Evolutionary conservation across 2,797 vertebrate species (phyloP).

Genomic region (Staurois parvus): DNA sequence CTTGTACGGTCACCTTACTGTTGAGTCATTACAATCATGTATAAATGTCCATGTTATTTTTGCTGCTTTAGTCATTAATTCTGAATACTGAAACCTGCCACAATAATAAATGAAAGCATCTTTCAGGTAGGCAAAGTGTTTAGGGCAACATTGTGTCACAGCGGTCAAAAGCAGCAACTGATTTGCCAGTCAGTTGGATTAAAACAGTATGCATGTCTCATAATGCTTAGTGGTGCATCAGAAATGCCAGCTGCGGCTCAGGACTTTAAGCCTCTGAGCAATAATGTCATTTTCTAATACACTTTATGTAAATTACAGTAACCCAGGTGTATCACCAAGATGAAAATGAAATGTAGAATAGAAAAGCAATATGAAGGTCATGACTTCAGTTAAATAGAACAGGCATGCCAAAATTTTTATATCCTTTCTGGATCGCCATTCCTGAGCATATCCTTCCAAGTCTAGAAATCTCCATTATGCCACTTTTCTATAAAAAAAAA

Average conservation of each 20-base stretch:
- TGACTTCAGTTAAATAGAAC: background rate
- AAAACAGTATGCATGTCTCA: constrained; percentile 15
- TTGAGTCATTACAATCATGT: background rate
- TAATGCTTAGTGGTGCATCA: constrained; percentile 55
- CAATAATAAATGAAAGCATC: background rate
- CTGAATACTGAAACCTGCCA: background rate
- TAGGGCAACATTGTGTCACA: constrained; percentile 2
- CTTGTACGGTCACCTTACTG: no score
- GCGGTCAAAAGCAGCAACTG: background rate
- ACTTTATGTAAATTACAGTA: background rate
- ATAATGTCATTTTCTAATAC: constrained; percentile 19
- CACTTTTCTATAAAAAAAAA: background rate
- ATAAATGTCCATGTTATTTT: background rate
- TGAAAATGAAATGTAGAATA: background rate
- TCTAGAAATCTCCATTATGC: background rate
- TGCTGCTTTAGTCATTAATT: background rate
- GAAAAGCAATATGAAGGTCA: background rate
- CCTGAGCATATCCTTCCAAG: background rate
- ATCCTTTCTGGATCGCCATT: background rate
- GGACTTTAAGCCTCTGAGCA: constrained; percentile 34
- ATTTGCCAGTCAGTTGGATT: constrained; percentile 34
- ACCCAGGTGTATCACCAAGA: constrained; percentile 30
- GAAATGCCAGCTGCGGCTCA: constrained; percentile 51
- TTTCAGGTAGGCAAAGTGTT: background rate
- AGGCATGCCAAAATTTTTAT: background rate